Evolutionary conservation across 2,888 invertebrate genomes (phyloP), one percentile per base, ranked within the genome.

Genomic region (Thyatira batis): DNA sequence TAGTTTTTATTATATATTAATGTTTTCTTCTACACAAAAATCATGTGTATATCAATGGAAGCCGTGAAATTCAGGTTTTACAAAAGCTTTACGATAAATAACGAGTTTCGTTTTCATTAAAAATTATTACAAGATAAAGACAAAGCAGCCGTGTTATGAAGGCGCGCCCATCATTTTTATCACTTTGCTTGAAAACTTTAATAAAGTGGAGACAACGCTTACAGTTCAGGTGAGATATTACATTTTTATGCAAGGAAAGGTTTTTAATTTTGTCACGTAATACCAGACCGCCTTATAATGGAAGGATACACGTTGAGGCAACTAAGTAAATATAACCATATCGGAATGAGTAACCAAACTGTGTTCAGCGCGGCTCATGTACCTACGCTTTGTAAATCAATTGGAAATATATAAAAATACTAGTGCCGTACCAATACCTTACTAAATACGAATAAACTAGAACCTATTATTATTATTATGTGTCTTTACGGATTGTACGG

Each of bases 151-250:
- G 60, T 66, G 71, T 78, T 78, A 84, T 76, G 69, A 78, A 77
- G 78, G 67, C 70, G 67, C 73, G 77, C 75, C 74, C 76, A 79
- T 84, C 79, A 85, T 87, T 89, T 89, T 88, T 89, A 87, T 87
- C 86, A 87, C 85, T 88, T 87, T 78, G 75, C 82, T 73, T 72
- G 77, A 76, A 84, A 76, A 85, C 84, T 86, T 87, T 89, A 89
- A 87, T 89, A 89, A 89, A 86, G 82, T 76, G 78, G 71, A 71
- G 81, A 80, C 80, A 80, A 69, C 65, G 63, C 62, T 65, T 56
- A 68, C 63, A 65, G 68, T 75, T 59, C 76, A 78, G 76, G 78
- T 83, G 77, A 87, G 76, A 80, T 85, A 87, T 85, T 83, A 81
- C 71, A 78, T 83, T 87, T 85, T 86, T 85, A 84, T 85, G 80